Evolutionary conservation across 64 coral and sea anemone species (phyloP).

Genomic region (Orbicella faveolata): DNA sequence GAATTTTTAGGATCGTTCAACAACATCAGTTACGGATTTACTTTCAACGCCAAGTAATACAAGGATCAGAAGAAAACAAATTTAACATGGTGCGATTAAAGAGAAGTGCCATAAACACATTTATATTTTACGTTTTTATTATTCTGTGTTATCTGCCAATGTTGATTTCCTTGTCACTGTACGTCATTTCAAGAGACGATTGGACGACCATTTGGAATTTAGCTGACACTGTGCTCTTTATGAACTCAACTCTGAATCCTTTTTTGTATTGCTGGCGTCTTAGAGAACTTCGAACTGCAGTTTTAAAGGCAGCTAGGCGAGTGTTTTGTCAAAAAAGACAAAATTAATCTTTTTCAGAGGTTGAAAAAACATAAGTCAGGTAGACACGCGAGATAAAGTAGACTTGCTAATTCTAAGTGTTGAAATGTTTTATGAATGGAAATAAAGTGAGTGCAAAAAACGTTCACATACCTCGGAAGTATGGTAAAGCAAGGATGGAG

Average conservation of each 20-base stretch:
- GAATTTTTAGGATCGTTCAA: neutral
- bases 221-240: neutral
- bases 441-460: too few species aligned
- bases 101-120: neutral
- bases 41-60: neutral
- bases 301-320: neutral
- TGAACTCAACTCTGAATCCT: slow-evolving; percentile 7
- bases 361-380: too few species aligned
- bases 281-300: neutral
- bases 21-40: neutral
- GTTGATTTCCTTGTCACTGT: neutral
- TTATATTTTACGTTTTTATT: neutral
- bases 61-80: too few species aligned
- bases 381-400: neutral
- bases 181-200: neutral
- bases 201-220: neutral
- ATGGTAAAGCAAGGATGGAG: too few species aligned
- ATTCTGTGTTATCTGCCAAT: neutral
- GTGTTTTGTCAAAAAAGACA: neutral
- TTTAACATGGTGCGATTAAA: neutral
- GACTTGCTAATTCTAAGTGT: too few species aligned
- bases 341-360: neutral
- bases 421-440: too few species aligned
- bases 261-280: slow-evolving; percentile 1
- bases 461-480: too few species aligned